These are phyloP conservation scores for Zygothrica quintamaculata DNA, from an alignment of 2,888 invertebrate species.

Conservation along the genomic window DNA sequence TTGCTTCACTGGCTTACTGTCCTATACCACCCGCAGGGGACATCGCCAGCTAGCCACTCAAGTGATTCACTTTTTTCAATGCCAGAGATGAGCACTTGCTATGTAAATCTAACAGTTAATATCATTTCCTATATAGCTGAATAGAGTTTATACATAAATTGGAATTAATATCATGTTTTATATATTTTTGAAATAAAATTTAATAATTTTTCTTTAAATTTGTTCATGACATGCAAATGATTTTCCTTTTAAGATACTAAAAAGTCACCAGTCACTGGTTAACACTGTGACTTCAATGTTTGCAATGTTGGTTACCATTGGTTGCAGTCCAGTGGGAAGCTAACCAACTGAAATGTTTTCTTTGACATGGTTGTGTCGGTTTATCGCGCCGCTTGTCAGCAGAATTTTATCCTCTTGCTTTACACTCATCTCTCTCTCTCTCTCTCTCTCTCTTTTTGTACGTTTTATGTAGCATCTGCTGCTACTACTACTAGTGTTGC, in stretches of 20 bases:
- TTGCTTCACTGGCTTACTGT: constrained; percentile 67
- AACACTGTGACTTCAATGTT: constrained; percentile 36
- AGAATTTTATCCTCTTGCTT: constrained; percentile 37
- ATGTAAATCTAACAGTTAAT: constrained; percentile 27
- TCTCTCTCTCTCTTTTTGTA: constrained; percentile 17
- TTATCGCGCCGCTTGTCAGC: constrained; percentile 78
- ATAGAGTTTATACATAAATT: no score
- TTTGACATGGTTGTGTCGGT: constrained; percentile 76
- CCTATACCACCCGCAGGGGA: constrained; percentile 63
- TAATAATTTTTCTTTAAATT: no score
- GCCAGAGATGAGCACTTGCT: constrained; percentile 57
- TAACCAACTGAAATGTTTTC: constrained; percentile 79
- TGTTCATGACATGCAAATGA: no score
- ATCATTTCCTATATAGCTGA: no score
- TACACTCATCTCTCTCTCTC: background rate
- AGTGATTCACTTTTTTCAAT: constrained; percentile 59
- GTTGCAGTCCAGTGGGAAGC: constrained; percentile 68
- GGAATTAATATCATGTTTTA: no score
- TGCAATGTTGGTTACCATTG: constrained; percentile 44
- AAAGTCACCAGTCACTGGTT: constrained; percentile 29
- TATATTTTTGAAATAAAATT: no score
- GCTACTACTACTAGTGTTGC: constrained; percentile 35
- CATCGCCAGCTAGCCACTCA: constrained; percentile 79
- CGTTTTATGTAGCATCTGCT: constrained; percentile 42
- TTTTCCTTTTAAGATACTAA: constrained; percentile 2